Base-by-base conservation (phyloP, 1,140 invertebrate species). In the Colletes latitarsis region DNA sequence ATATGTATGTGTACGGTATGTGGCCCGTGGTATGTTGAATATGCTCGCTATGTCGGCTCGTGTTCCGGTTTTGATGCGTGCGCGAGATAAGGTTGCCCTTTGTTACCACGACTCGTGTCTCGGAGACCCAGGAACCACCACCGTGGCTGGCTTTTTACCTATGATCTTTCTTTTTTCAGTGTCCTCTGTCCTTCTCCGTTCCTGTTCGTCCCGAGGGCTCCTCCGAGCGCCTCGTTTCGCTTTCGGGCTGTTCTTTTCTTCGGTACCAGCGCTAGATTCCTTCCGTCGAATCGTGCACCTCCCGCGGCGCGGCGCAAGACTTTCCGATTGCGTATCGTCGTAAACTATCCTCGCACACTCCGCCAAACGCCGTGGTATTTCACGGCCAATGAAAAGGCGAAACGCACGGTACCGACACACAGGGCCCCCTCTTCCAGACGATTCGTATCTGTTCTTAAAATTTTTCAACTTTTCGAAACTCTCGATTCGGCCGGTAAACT, bases 61-160 rank as follows among this genome's bases (percentile, higher is more conserved):
- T 86, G 86, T 87, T 88, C 84, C 89, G 91, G 87, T 92, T 93
- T 93, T 91, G 92, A 92, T 93, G 89, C 89, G 90, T 92, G 88
- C 82, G 82, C 80, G 77, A 89, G 88, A 77, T 88, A 89, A 87
- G 86, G 79, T 89, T 85, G 88, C 85, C 89, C 83, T 90, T 90
- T 88, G 92, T 93, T 92, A 90, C 89, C 85, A 86, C 86, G 90
- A 89, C 91, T 90, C 90, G 91, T 91, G 90, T 89, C 90, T 91
- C 87, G 81, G 88, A 83, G 85, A 90, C 85, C 84, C 85, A 78
- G 83, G 79, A 89, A 82, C 82, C 80, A 87, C 81, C 77, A 78
- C 67, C 82, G 77, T 46, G 82, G 53, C 66, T 39, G 82, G 53
- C 70, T 83, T 86, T 80, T 84, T 84, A 82, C 86, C 79, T 84